phyloP scores from a whole-genome alignment of 2,797 vertebrate genomes.

The Moxostoma hubbsi region DNA sequence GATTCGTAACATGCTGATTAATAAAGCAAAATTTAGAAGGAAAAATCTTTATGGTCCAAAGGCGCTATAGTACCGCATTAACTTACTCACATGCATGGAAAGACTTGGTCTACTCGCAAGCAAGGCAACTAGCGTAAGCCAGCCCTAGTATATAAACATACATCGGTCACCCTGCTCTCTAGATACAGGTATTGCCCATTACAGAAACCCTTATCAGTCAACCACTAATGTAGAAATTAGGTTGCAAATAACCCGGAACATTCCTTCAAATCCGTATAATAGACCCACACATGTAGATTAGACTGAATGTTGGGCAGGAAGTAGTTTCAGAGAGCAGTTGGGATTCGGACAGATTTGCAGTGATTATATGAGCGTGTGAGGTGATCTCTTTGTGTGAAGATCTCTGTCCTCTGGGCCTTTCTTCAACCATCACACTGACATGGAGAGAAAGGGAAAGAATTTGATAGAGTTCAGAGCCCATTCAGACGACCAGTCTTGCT shows the following conservation, averaged over 20 bases:
- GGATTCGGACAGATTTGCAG: conserved; percentile 9
- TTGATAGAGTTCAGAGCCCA: conserved; percentile 38
- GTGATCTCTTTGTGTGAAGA: conserved; percentile 36
- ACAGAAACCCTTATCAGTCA: no score
- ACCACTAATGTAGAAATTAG: conserved; percentile 3
- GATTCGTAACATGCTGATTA: no score
- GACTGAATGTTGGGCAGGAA: conserved; percentile 5
- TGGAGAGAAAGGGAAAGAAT: conserved; percentile 31
- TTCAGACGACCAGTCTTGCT: conserved; percentile 18
- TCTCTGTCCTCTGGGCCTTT: conserved; percentile 34
- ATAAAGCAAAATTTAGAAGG: no score
- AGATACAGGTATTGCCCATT: no score
- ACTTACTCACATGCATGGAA: no score
- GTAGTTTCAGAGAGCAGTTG: conserved; percentile 2
- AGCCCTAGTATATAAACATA: no score
- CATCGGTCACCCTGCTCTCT: no score
- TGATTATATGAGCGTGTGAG: conserved; percentile 19
- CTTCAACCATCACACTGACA: conserved; percentile 33
- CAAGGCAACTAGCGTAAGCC: no score
- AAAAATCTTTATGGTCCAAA: no score
- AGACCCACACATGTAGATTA: neutral
- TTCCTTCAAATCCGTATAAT: neutral
- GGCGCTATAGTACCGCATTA: no score
- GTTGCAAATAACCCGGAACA: neutral
- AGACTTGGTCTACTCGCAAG: no score